A percentile compares a stretch with the other conserved stretches of the same genome.
Evolutionary conservation across 1,140 invertebrate genomes (phyloP).

Genomic region (Cydia amplana): DNA sequence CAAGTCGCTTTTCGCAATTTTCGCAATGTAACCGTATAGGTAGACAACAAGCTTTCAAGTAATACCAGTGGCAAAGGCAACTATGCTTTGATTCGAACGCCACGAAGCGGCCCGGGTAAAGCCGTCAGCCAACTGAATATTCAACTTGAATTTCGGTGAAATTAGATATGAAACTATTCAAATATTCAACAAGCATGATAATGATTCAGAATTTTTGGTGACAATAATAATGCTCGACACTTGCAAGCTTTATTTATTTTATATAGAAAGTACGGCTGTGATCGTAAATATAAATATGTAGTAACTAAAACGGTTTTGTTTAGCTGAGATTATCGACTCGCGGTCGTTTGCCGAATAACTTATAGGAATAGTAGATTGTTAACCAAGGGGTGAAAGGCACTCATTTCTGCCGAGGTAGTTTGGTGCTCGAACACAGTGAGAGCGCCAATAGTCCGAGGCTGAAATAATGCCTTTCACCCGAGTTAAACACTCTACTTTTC

Average conservation of each 20-base stretch:
- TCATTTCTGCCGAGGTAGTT: too few species aligned
- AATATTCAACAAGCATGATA: neutral
- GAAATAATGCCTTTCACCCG: too few species aligned
- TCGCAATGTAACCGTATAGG: neutral
- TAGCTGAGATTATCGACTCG: too few species aligned
- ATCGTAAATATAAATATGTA: too few species aligned
- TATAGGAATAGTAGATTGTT: too few species aligned
- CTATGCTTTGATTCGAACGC: constrained; percentile 24
- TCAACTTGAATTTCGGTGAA: neutral
- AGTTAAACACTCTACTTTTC: too few species aligned
- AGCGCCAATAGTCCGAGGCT: too few species aligned
- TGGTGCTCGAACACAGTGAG: too few species aligned
- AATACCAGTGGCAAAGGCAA: constrained; percentile 16
- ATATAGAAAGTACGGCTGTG: neutral
- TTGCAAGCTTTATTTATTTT: neutral
- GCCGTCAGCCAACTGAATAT: constrained; percentile 19
- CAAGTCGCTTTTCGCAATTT: constrained; percentile 10
- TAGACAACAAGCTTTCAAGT: constrained; percentile 21
- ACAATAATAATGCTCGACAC: neutral
- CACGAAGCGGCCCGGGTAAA: neutral
- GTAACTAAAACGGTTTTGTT: too few species aligned
- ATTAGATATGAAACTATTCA: constrained; percentile 14
- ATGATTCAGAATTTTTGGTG: neutral
- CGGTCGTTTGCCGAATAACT: too few species aligned
- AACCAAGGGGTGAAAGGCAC: too few species aligned